Base-by-base conservation (phyloP, 1,140 invertebrate species). In the Galleria mellonella region DNA sequence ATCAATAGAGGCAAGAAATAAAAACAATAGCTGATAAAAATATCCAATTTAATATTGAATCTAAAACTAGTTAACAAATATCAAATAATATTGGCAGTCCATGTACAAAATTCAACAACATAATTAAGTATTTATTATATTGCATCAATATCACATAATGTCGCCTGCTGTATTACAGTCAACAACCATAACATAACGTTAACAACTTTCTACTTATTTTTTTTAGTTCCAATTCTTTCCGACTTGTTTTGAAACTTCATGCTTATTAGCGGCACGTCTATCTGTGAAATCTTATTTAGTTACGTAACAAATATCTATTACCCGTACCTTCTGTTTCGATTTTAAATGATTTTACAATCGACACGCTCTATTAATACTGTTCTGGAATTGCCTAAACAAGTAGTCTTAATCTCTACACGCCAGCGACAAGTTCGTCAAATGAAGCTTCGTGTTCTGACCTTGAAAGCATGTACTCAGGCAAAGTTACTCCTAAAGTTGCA, bases 381-480 rank as follows among this genome's bases (percentile, higher is more conserved):
- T 0, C 14, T 42, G 60, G 40, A 53, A 48, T 74, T 78, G 69
- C 58, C 62, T 67, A 77, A 17, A 72, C 54, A 66, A 57, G 27
- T 43, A 43, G 46, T 48, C 47, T 50, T 46, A 35, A 17, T 41
- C 28, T 53, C 51, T 83, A 85, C 60, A 64, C 77, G 48, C 75
- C 72, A n/a, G 74, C 73, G 39, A 85, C 72, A n/a, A 55, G 62
- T 60, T 89, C 89, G 57, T 93, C 91, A 58, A 93, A 92, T 36
- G 89, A 87, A 48, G 75, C 78, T 70, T 93, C 92, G 43, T 90
- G 89, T 33, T 91, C 90, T 15, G 91, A 91, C 62, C 87, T 89
- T 29, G 87, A 78, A 15, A 92, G 59, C 91, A 93, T 92, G 60
- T 88, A 93, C 46, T 87, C 88, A 0, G 92, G 92, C 30, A 93